Base-by-base conservation (phyloP, 2,113 vertebrate species). In the Reinhardtius hippoglossoides region DNA sequence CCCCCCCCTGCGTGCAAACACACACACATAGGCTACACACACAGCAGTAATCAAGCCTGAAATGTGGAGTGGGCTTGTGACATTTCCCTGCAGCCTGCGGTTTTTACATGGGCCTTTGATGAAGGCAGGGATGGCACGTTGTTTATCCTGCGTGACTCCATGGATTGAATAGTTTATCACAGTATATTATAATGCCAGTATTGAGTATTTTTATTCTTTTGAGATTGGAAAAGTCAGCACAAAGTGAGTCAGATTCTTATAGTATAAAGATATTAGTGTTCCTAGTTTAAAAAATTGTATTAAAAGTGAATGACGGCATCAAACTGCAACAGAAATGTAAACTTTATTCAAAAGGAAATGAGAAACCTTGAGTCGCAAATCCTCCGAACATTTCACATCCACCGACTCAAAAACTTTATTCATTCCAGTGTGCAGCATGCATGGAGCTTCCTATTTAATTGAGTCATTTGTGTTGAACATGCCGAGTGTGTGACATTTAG, bases 71-170 rank as follows among this genome's bases (percentile, higher is more conserved):
- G 62, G 68, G 60, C 76, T 57, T 18, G 89, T 90, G 85, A 84
- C 84, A 89, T 89, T 90, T 90, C 74, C 59, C 79, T 68, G 76
- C 80, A 67, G 67, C 65, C 57, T 84, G 87, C 82, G 78, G 67
- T 68, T 87, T 31, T 70, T 50, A 72, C 46, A 24, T 13, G 72
- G 35, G 24, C 48, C 77, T 87, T 71, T 79, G 68, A 81, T 73
- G 67, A 58, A 59, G 55, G 40, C 67, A 52, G 55, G 79, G 71
- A 46, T 67, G 80, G 77, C 67, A 58, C 71, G 42, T 66, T 81
- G 65, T 88, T 80, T 74, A 56, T 84, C 31, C 72, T 15, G 0
- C 13, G n/a, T 59, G 78, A 74, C 62, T 56, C 26, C 5, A 31
- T 15, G 1, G 4, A 20, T 20, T 20, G 56, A 55, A 63, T 2